These are phyloP conservation scores for Cyanoderma ruficeps DNA, from an alignment of 2,113 vertebrate genomes.

Conservation along the genomic window DNA sequence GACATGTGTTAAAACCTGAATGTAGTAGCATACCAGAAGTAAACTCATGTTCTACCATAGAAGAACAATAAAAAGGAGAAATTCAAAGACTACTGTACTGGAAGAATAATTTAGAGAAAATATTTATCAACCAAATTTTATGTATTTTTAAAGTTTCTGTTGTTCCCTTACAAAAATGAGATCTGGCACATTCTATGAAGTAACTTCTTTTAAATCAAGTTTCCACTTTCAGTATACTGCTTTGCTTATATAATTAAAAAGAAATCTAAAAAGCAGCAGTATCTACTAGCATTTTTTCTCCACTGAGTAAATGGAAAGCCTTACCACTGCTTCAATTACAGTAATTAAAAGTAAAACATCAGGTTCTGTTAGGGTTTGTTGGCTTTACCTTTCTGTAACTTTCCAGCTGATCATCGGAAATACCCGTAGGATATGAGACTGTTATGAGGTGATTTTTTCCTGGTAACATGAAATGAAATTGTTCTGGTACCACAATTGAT, in stretches of 20 bases:
- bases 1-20: neutral
- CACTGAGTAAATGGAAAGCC: neutral
- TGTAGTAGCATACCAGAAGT: neutral
- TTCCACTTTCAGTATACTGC: neutral
- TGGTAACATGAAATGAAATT: conserved; percentile 90
- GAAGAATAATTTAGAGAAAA: neutral
- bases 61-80: neutral
- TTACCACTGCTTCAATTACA: neutral
- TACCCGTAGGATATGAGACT: conserved; percentile 85
- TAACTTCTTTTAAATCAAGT: neutral
- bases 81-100: neutral
- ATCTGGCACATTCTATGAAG: neutral
- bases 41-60: neutral
- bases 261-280: neutral
- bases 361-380: neutral
- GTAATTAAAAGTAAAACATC: neutral
- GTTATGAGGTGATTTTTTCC: conserved; percentile 80
- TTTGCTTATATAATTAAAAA: neutral
- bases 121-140: neutral
- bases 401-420: conserved; percentile 84
- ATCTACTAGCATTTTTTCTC: neutral
- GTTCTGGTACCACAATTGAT: conserved; percentile 84
- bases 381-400: conserved; percentile 80
- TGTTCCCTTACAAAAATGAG: neutral
- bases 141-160: neutral